phyloP scores from a whole-genome alignment of 30 jellyfish, hydroid and myxozoan species.

The Mastigias papua region DNA sequence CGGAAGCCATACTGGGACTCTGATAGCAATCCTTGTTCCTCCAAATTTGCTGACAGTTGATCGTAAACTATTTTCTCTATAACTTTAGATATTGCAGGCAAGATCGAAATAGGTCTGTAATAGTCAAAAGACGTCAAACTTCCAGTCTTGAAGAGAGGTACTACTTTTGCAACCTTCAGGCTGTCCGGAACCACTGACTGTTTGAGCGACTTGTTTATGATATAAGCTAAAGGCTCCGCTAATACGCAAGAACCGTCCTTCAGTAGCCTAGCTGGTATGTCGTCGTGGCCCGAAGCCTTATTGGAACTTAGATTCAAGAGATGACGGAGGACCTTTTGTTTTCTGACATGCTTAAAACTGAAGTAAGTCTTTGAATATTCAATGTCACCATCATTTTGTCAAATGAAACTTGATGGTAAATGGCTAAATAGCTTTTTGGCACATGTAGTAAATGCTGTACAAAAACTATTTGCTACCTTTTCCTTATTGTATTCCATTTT shows the following conservation, averaged over 20 bases:
- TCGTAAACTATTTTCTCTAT: slow-evolving; percentile 33
- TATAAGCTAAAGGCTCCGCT: slow-evolving; percentile 26
- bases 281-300: slow-evolving; percentile 63
- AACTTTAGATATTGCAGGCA: slow-evolving; percentile 61
- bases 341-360: slow-evolving; percentile 26
- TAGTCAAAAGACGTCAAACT: slow-evolving; percentile 36
- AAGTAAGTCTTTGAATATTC: slow-evolving; percentile 28
- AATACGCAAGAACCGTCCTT: slow-evolving; percentile 37
- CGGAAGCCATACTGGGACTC: slow-evolving; percentile 58
- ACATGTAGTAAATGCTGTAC: slow-evolving; percentile 56
- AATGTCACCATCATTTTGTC: slow-evolving; percentile 65
- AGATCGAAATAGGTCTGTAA: slow-evolving; percentile 66
- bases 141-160: slow-evolving; percentile 57
- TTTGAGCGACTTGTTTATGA: slow-evolving; percentile 16
- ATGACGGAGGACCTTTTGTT: slow-evolving; percentile 56
- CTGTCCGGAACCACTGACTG: slow-evolving; percentile 14
- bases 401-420: slow-evolving; percentile 39
- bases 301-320: slow-evolving; percentile 46
- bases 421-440: slow-evolving; percentile 63
- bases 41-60: slow-evolving; percentile 32
- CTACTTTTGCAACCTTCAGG: slow-evolving; percentile 23
- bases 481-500: slow-evolving; percentile 33
- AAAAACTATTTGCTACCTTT: slow-evolving; percentile 41
- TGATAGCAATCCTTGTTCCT: slow-evolving; percentile 7
- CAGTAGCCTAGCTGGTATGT: slow-evolving; percentile 49